Evolutionary conservation across 1,140 invertebrate genomes (phyloP), one percentile per base, ranked within the genome.

Genomic region (Teleogryllus occipitalis): DNA sequence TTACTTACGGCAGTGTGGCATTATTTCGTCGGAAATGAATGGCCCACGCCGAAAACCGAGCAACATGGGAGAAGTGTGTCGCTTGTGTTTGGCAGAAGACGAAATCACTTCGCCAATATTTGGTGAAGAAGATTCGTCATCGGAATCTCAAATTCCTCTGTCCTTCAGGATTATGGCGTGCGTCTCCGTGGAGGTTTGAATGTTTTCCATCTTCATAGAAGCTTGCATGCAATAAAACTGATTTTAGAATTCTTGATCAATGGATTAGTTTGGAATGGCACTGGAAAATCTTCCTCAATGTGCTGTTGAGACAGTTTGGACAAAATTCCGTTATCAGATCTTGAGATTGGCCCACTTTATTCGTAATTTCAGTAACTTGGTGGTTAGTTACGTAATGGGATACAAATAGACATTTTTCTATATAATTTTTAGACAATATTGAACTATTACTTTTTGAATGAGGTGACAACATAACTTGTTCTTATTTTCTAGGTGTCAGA

Each of bases 21-120:
- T 18, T 65, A 65, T 39, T 39, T 39, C 27, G 54, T 65, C 54
- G 54, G 18, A 65, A 65, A 65, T 65, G 54, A 18, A 65, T 65
- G 54, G 54, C 10, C 10, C 10, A 10, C 54, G 54, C 54, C 10
- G 10, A 65, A 65, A 18, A 8, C 75, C 48, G 5, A 47, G 22
- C 72, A 75, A 80, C 8, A 76, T 80, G 79, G 75, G 79, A 47
- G 79, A 80, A 77, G 88, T 89, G 82, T 91, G 90, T 85, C 88
- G 90, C 85, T 87, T 91, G 81, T 91, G 90, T 86, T 88, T 91
- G 83, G 88, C 89, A 82, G 82, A 82, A 15, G 89, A 90, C 82
- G 88, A 88, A 83, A 86, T 88, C 80, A 86, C 83, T 47, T 85
- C 85, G 12, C 85, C 86, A 77, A 87, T 88, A 77, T 87, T 88